Percentiles rank a stretch among this genome's conserved stretches.
Conservation (phyloP, 2,888 invertebrate genomes). For the Euplagia quadripunctaria region DNA sequence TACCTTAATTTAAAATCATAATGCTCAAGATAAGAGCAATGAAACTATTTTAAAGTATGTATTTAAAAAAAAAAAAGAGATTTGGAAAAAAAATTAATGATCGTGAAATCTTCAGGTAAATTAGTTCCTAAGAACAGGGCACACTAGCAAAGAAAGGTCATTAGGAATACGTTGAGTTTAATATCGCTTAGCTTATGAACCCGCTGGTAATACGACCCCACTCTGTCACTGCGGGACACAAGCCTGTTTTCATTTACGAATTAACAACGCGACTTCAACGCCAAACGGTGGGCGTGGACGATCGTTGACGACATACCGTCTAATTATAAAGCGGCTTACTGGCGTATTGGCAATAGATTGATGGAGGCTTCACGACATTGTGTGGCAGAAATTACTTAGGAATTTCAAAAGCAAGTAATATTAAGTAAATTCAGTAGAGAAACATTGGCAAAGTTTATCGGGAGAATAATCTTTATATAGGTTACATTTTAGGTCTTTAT, state of each 20-base stretch:
- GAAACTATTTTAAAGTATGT: not conserved
- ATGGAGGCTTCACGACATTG: conserved; percentile 30
- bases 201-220: conserved; percentile 41
- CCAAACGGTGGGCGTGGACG: conserved; percentile 74
- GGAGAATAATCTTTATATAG: not conserved
- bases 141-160: not conserved
- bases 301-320: conserved; percentile 72
- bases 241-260: conserved; percentile 79
- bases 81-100: not conserved
- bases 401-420: conserved; percentile 1
- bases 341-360: conserved; percentile 49
- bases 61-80: not conserved
- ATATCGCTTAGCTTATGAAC: conserved; percentile 7
- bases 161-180: not conserved
- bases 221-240: conserved; percentile 56
- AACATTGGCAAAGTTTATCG: not conserved
- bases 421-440: not conserved
- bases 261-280: conserved; percentile 73
- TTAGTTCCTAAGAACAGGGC: not conserved
- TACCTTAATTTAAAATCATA: not conserved
- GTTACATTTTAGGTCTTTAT: not conserved
- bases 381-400: conserved; percentile 6
- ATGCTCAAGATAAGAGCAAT: not conserved
- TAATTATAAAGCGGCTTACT: conserved; percentile 67
- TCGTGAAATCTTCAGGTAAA: too few relatives aligned